phyloP scores from a whole-genome alignment of 2,113 vertebrate species.

The Anarrhichthys ocellatus region DNA sequence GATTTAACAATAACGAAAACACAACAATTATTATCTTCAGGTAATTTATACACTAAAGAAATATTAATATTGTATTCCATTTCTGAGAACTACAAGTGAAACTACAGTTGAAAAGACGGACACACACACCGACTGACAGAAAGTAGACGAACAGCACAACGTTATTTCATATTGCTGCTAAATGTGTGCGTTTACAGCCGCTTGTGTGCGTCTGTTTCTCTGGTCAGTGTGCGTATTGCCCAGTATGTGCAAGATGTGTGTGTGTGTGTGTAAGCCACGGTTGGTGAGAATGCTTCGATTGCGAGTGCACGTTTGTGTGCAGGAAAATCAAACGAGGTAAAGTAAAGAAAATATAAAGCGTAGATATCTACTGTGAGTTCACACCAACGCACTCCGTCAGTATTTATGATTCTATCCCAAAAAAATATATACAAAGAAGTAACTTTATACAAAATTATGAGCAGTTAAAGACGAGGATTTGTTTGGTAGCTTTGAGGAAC shows the following conservation, averaged over 20 bases:
- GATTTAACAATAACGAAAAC: no score
- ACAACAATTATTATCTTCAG: no score
- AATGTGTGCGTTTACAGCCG: slow-evolving; percentile 48
- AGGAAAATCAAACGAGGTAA: slow-evolving; percentile 32
- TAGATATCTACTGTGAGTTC: no score
- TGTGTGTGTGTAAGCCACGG: slow-evolving; percentile 60
- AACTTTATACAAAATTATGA: not conserved
- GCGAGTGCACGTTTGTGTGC: slow-evolving; percentile 17
- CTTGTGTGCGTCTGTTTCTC: slow-evolving; percentile 11
- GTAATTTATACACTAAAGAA: not conserved
- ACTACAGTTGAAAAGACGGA: not conserved
- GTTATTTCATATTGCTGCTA: slow-evolving; percentile 50
- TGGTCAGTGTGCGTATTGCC: slow-evolving; percentile 20
- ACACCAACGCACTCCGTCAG: not conserved
- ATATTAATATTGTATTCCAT: not conserved
- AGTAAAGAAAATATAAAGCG: slow-evolving; percentile 1
- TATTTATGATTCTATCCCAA: not conserved
- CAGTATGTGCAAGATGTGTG: slow-evolving; percentile 1
- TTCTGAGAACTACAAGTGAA: not conserved
- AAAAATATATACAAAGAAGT: not conserved
- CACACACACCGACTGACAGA: not conserved
- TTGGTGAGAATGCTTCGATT: slow-evolving; percentile 69
- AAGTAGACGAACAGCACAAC: not conserved
- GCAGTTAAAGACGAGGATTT: not conserved
- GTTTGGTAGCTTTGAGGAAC: no score